Evolutionary conservation across 2,888 invertebrate species (phyloP).

Genomic region (Xestoiulus laeticollis): DNA sequence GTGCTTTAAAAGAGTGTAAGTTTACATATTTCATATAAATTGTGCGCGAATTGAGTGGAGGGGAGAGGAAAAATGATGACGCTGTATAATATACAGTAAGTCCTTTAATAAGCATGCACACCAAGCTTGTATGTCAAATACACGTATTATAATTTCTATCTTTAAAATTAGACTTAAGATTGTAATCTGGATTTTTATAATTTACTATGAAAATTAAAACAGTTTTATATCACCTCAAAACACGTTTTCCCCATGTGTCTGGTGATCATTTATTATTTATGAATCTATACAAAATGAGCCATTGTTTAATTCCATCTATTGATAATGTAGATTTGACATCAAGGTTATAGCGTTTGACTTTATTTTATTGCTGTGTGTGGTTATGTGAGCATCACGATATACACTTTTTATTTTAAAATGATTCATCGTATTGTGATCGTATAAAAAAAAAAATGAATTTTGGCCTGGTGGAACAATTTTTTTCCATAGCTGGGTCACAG

Average conservation of each 20-base stretch:
- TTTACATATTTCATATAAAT: not conserved
- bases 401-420: not conserved
- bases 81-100: too few species aligned
- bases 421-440: not conserved
- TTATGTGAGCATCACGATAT: not conserved
- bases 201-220: not conserved
- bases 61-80: too few species aligned
- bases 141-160: too few species aligned
- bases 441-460: not conserved
- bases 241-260: not conserved
- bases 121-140: too few species aligned
- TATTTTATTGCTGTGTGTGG: not conserved
- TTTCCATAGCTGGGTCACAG: conserved; percentile 27
- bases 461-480: not conserved
- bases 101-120: too few species aligned
- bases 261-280: not conserved
- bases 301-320: not conserved
- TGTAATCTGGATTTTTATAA: too few species aligned
- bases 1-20: too few species aligned
- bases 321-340: not conserved
- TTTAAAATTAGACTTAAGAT: too few species aligned
- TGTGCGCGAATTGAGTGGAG: not conserved
- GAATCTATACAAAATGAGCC: not conserved
- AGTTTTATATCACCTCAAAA: not conserved
- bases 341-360: not conserved